Evolutionary conservation across 2,113 vertebrate genomes (phyloP).

Genomic region (Crotophaga sulcirostris): DNA sequence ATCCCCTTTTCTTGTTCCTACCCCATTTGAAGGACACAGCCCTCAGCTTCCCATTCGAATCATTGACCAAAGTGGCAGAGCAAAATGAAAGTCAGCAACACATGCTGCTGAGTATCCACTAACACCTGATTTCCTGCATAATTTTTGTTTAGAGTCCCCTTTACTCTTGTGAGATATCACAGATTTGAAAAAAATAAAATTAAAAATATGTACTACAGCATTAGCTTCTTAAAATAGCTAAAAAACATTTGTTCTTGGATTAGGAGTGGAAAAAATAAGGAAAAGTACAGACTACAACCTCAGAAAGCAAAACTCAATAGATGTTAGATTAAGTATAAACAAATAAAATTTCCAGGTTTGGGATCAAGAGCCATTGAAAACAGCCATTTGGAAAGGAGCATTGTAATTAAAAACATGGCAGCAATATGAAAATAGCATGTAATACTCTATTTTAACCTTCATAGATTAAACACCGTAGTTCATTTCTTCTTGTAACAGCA

Average conservation of each 20-base stretch:
- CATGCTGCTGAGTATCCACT: neutral
- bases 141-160: neutral
- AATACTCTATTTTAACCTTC: neutral
- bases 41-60: neutral
- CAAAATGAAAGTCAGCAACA: neutral
- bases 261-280: neutral
- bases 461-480: neutral
- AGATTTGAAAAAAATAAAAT: neutral
- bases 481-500: neutral
- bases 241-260: neutral
- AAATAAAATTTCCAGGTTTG: neutral
- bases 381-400: neutral
- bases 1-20: rapidly evolving
- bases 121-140: neutral
- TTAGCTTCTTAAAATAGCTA: neutral
- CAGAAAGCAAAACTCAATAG: neutral
- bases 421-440: neutral
- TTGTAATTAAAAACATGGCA: neutral
- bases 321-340: neutral
- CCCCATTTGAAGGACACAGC: rapidly evolving
- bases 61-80: neutral
- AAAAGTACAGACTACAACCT: neutral
- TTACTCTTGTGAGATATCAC: neutral
- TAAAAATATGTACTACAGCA: neutral
- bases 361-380: neutral